phyloP scores from a whole-genome alignment of 2,797 vertebrate genomes.

The Platalea minor region DNA sequence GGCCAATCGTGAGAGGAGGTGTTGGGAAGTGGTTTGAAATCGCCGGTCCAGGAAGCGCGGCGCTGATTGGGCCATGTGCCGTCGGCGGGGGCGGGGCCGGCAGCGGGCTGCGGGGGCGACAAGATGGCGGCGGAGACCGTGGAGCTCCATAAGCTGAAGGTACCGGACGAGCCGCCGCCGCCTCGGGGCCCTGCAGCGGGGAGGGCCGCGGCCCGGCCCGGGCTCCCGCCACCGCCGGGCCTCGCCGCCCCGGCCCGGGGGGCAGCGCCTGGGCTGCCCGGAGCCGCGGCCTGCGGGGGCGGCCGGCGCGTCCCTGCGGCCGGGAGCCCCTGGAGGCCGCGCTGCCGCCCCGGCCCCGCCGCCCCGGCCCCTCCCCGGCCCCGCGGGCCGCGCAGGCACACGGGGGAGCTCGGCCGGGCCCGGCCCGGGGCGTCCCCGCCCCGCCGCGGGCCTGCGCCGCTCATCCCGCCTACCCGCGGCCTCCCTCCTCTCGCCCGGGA shows the following conservation, averaged over 20 bases:
- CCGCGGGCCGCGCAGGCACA: not conserved
- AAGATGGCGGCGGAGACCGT: constrained; percentile 74
- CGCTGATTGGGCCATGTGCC: constrained; percentile 23
- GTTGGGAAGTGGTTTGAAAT: not conserved
- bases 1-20: not conserved
- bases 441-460: not conserved
- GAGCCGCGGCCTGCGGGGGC: not conserved
- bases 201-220: not conserved
- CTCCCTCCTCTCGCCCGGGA: not conserved
- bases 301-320: not conserved
- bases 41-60: not conserved
- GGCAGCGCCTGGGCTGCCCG: not conserved
- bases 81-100: not conserved
- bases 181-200: no score
- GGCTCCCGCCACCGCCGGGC: not conserved
- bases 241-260: not conserved
- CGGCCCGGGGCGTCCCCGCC: no score
- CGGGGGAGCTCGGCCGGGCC: not conserved
- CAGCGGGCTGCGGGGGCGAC: not conserved
- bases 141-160: constrained; percentile 77
- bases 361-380: not conserved
- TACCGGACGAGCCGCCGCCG: not conserved
- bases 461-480: not conserved
- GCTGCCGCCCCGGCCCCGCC: not conserved
- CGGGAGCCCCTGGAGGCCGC: not conserved